A percentile compares a stretch with the other conserved stretches of the same genome.
phyloP scores from a whole-genome alignment of 2,888 invertebrate genomes.

The Meliscaeva auricollis region DNA sequence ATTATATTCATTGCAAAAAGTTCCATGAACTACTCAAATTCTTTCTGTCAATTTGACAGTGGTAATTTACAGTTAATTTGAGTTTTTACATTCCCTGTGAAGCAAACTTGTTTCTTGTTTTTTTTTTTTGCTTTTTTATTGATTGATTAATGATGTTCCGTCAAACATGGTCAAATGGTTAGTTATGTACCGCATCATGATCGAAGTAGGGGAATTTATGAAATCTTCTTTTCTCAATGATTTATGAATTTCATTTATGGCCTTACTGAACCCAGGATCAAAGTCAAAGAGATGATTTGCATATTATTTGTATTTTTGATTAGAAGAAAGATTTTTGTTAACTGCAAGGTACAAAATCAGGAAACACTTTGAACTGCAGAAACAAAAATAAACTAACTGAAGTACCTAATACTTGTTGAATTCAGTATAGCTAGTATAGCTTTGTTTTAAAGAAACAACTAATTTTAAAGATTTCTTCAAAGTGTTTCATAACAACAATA shows the following conservation, averaged over 20 bases:
- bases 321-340: constrained; percentile 28
- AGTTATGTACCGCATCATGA: constrained; percentile 13
- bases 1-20: constrained; percentile 43
- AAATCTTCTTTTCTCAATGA: constrained; percentile 61
- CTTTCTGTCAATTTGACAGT: constrained; percentile 62
- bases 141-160: constrained; percentile 69
- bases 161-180: constrained; percentile 67
- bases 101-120: constrained; percentile 42
- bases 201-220: constrained; percentile 8
- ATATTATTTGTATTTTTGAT: background rate
- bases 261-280: constrained; percentile 62
- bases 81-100: constrained; percentile 15
- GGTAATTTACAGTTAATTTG: constrained; percentile 48
- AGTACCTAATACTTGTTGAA: too few species aligned
- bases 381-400: too few species aligned
- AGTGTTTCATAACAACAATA: background rate
- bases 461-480: background rate
- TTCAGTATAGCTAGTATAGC: too few species aligned
- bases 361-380: constrained; percentile 10
- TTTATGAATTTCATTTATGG: constrained; percentile 65
- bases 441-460: too few species aligned
- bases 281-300: constrained; percentile 38
- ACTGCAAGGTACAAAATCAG: constrained; percentile 28
- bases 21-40: constrained; percentile 51
- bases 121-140: constrained; percentile 32